Evolutionary conservation across 2,797 vertebrate species (phyloP).

Genomic region (Urophycis tenuis): DNA sequence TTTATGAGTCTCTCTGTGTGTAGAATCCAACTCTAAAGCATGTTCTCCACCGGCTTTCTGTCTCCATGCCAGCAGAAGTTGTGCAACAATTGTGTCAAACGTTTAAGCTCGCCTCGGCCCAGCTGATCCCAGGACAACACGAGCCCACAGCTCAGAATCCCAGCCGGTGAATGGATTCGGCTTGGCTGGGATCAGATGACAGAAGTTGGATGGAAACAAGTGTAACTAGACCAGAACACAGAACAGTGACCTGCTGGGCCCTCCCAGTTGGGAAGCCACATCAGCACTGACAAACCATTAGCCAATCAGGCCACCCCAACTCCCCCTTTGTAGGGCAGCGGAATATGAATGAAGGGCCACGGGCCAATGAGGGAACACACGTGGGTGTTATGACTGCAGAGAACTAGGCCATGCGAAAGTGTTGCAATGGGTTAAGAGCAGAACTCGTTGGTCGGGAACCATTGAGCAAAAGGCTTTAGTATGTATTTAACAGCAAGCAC

Average conservation of each 20-base stretch:
- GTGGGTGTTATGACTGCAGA: conserved; percentile 39
- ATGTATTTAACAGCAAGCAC: background rate
- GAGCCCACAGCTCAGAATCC: background rate
- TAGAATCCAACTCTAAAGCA: background rate
- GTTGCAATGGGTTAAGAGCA: conserved; percentile 21
- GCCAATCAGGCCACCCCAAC: conserved; percentile 65
- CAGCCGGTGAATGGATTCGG: background rate
- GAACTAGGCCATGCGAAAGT: conserved; percentile 50
- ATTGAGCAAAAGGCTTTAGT: background rate
- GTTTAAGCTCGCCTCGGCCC: background rate
- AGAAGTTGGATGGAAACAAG: background rate
- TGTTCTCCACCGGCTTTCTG: background rate
- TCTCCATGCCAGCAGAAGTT: background rate
- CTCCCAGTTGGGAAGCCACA: conserved; percentile 64
- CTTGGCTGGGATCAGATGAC: background rate
- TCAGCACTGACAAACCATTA: conserved; percentile 59
- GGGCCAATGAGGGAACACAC: conserved; percentile 54
- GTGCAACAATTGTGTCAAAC: background rate
- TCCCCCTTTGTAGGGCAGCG: conserved; percentile 42
- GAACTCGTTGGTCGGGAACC: background rate
- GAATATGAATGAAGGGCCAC: conserved; percentile 52
- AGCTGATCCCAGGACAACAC: background rate
- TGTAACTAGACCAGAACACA: conserved; percentile 4
- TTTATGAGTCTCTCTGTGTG: background rate
- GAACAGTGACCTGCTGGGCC: conserved; percentile 17